A percentile compares a stretch with the other conserved stretches of the same genome.
Evolutionary conservation across 2,888 invertebrate species (phyloP).

Genomic region (Dryobotodes eremita): DNA sequence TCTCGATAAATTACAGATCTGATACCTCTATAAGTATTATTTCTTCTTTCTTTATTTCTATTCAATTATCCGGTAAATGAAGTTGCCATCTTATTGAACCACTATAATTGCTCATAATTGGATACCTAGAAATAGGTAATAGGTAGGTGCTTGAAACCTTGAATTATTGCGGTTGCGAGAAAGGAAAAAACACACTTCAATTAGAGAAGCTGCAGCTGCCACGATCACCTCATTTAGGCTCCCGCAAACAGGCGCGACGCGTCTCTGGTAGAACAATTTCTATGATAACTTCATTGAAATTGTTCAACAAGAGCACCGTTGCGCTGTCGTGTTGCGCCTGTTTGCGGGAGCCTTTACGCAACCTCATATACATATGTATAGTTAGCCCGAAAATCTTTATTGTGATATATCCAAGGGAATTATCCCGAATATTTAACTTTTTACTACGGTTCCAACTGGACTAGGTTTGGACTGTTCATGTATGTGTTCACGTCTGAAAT

Average conservation of each 20-base stretch:
- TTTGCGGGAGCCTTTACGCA: too few relatives aligned
- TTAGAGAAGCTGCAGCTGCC: neutral
- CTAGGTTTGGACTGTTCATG: too few relatives aligned
- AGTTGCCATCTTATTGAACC: neutral
- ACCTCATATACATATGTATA: neutral
- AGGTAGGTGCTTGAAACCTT: neutral
- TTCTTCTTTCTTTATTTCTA: too few relatives aligned
- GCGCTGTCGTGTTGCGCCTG: too few relatives aligned
- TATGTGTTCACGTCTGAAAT: too few relatives aligned
- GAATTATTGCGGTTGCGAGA: neutral
- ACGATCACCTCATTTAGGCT: too few relatives aligned
- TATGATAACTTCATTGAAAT: too few relatives aligned
- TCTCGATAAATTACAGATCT: neutral
- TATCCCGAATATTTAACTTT: neutral
- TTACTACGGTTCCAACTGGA: neutral
- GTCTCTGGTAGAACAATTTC: too few relatives aligned
- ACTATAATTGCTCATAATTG: slow-evolving; percentile 21
- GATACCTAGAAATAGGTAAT: neutral
- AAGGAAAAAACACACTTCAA: neutral
- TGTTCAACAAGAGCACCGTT: too few relatives aligned
- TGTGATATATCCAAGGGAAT: neutral
- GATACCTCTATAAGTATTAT: neutral
- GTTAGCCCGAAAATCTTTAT: neutral
- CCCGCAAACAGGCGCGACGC: too few relatives aligned
- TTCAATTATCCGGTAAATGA: neutral